A percentile compares a stretch with the other conserved stretches of the same genome.
Evolutionary conservation across 2,797 vertebrate genomes (phyloP).

Genomic region (Nannoperca australis): DNA sequence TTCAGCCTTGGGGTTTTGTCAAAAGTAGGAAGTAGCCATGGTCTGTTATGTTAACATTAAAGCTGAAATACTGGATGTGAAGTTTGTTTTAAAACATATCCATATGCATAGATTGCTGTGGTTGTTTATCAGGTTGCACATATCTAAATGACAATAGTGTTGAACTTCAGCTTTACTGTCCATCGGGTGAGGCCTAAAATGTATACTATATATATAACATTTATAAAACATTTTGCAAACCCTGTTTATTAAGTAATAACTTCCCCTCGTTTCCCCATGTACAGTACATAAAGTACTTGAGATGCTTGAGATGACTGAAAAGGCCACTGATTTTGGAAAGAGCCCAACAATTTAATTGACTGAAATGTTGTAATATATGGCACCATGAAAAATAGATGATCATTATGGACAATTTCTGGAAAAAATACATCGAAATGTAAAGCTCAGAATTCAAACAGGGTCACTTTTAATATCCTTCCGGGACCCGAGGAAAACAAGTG

Average conservation of each 20-base stretch:
- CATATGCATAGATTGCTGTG: background rate
- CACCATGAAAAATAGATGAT: background rate
- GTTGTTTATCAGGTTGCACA: background rate
- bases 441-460: background rate
- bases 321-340: background rate
- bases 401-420: background rate
- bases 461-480: background rate
- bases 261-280: background rate
- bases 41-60: conserved; percentile 13
- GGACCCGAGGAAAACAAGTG: too few species aligned
- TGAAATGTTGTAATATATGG: background rate
- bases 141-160: too few species aligned
- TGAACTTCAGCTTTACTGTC: background rate
- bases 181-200: background rate
- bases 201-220: too few species aligned
- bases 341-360: background rate
- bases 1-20: conserved; percentile 4
- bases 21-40: background rate
- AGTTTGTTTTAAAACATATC: background rate
- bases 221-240: background rate
- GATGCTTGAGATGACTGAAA: conserved; percentile 2
- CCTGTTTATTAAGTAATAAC: conserved; percentile 15
- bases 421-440: background rate
- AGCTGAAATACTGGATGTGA: background rate
- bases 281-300: background rate